Evolutionary conservation across 2,113 vertebrate genomes (phyloP).

Genomic region (Thomomys bottae): DNA sequence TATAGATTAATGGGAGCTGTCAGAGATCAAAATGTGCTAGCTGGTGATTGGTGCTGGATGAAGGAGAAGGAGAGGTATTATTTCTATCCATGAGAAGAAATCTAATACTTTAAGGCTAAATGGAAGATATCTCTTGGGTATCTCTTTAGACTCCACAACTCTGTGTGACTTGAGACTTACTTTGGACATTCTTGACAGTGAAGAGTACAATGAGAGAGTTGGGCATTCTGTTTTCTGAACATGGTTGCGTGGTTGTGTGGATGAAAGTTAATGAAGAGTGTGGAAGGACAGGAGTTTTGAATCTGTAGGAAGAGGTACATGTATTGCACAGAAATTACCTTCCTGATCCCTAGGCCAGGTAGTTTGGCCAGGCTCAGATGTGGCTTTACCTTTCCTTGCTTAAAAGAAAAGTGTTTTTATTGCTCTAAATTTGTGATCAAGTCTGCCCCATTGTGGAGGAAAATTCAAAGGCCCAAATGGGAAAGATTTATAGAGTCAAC

Average conservation of each 20-base stretch:
- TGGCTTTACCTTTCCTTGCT: constrained; percentile 8
- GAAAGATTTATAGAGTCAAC: neutral
- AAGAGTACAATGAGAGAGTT: neutral
- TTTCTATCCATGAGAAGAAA: constrained; percentile 15
- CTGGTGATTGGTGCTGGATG: neutral
- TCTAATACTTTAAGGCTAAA: constrained; percentile 21
- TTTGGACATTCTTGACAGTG: neutral
- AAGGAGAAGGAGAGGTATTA: neutral
- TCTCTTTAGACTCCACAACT: neutral
- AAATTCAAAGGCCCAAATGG: neutral
- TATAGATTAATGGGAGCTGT: neutral
- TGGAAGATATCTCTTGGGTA: neutral
- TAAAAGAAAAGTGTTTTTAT: neutral
- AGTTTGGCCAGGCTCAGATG: neutral
- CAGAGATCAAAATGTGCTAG: neutral
- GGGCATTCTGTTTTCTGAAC: constrained; percentile 37
- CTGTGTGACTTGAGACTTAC: neutral
- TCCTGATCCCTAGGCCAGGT: neutral
- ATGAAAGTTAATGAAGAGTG: neutral
- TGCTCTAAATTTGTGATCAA: constrained; percentile 46
- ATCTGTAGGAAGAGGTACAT: too few relatives aligned
- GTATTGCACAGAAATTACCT: neutral
- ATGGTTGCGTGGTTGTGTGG: neutral
- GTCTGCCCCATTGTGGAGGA: constrained; percentile 61
- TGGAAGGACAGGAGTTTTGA: neutral